Percentiles rank a stretch among this genome's conserved stretches.
Evolutionary conservation across 2,113 vertebrate species (phyloP).

Genomic region (Periophthalmus modestus): DNA sequence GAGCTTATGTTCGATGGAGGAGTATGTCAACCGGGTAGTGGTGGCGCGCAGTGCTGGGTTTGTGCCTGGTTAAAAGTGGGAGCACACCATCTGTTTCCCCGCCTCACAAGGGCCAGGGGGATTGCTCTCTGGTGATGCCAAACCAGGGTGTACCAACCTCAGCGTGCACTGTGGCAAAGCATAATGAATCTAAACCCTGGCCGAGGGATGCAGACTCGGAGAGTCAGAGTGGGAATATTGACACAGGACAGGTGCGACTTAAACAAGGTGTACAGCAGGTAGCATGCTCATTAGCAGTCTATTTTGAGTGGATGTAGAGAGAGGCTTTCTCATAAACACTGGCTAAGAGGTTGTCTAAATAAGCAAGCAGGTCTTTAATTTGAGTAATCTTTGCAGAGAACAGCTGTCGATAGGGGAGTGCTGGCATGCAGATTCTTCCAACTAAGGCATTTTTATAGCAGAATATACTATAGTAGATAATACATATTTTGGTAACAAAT

Average conservation of each 20-base stretch:
- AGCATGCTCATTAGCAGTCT: constrained; percentile 56
- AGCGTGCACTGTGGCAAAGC: constrained; percentile 51
- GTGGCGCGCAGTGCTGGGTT: constrained; percentile 21
- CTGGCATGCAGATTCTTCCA: background rate
- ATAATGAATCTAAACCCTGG: constrained; percentile 72
- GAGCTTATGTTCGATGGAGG: constrained; percentile 49
- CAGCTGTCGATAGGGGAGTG: constrained; percentile 27
- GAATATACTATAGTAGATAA: too few relatives aligned
- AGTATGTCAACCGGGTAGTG: constrained; percentile 38
- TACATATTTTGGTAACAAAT: too few relatives aligned
- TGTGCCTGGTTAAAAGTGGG: constrained; percentile 69
- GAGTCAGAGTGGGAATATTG: constrained; percentile 49
- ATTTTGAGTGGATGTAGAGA: constrained; percentile 30
- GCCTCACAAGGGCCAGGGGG: constrained; percentile 65
- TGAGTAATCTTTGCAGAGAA: constrained; percentile 10
- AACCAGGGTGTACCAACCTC: constrained; percentile 60
- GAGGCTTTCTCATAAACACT: constrained; percentile 36
- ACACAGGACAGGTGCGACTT: constrained; percentile 67
- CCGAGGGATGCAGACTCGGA: constrained; percentile 45
- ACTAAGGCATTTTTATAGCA: background rate
- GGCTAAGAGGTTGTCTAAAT: constrained; percentile 19
- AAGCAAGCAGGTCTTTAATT: constrained; percentile 27
- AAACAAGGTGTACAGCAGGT: constrained; percentile 66
- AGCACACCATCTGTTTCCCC: constrained; percentile 79
- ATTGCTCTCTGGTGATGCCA: constrained; percentile 72